A percentile compares a stretch with the other conserved stretches of the same genome.
These are phyloP conservation scores for Isichthys henryi DNA, from an alignment of 2,113 vertebrate species.

Conservation along the genomic window DNA sequence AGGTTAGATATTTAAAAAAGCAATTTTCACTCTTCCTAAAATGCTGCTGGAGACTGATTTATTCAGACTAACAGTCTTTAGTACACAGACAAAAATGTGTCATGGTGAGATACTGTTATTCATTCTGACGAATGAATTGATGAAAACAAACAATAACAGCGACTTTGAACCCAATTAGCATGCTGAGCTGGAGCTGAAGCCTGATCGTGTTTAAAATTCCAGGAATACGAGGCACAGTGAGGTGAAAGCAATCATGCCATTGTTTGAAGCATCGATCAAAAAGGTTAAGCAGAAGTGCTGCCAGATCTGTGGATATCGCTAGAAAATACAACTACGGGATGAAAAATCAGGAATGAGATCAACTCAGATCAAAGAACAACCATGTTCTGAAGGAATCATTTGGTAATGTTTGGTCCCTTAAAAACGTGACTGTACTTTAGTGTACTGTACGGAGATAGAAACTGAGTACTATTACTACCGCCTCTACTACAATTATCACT, in stretches of 20 bases:
- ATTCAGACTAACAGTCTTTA: conserved; percentile 7
- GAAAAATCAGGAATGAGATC: neutral
- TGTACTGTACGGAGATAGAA: neutral
- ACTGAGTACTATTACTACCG: neutral
- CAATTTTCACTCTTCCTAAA: conserved; percentile 4
- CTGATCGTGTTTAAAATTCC: conserved; percentile 26
- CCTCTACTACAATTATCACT: neutral
- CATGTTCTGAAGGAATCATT: neutral
- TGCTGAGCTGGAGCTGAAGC: conserved; percentile 16
- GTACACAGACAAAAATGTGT: neutral
- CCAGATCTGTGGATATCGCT: neutral
- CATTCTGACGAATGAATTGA: conserved; percentile 17
- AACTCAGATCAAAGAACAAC: neutral
- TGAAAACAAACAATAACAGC: conserved; percentile 7
- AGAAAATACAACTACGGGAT: neutral
- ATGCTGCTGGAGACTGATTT: neutral
- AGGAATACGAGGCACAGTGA: conserved; percentile 8
- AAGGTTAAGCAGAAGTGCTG: neutral
- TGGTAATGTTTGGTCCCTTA: neutral
- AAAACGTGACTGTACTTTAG: neutral
- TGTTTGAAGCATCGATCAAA: neutral
- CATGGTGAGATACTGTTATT: neutral
- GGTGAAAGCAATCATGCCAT: neutral
- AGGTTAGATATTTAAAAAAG: neutral
- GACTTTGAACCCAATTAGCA: conserved; percentile 34